These are phyloP conservation scores for Stichodactyla helianthus DNA, from an alignment of 64 coral and sea anemone genomes.

Conservation along the genomic window DNA sequence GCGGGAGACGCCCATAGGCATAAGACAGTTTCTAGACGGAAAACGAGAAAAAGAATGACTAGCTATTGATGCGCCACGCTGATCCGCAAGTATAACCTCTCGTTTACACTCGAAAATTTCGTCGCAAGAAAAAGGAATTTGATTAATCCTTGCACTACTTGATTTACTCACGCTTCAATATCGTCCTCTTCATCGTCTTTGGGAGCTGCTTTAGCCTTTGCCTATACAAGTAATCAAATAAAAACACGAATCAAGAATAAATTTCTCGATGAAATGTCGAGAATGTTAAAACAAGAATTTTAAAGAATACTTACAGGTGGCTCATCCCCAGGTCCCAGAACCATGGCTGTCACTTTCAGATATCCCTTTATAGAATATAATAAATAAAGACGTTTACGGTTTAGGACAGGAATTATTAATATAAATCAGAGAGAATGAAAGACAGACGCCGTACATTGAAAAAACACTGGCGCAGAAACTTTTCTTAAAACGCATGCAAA, in stretches of 20 bases:
- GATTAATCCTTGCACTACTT: background rate
- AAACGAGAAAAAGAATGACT: background rate
- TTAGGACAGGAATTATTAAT: background rate
- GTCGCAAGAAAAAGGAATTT: too few species aligned
- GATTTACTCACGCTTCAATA: conserved; percentile 52
- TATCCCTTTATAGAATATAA: conserved; percentile 15
- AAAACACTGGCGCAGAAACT: too few species aligned
- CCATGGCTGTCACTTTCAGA: conserved; percentile 34
- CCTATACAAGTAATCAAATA: background rate
- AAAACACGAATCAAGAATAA: background rate
- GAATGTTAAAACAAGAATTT: background rate
- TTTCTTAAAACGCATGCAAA: too few species aligned
- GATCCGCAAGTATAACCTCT: too few species aligned
- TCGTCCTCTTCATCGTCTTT: conserved; percentile 53
- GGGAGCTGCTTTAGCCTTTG: conserved; percentile 29
- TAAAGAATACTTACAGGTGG: conserved; percentile 25
- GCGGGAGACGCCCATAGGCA: conserved; percentile 73
- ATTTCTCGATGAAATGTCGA: background rate
- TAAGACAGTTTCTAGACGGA: conserved; percentile 57
- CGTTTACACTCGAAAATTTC: too few species aligned
- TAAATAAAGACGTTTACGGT: too few species aligned
- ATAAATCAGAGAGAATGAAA: background rate
- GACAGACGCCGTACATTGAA: background rate
- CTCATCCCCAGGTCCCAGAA: conserved; percentile 47
- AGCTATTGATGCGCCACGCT: background rate